These are phyloP conservation scores for Dendropsophus ebraccatus DNA, from an alignment of 2,113 vertebrate genomes.

Conservation along the genomic window DNA sequence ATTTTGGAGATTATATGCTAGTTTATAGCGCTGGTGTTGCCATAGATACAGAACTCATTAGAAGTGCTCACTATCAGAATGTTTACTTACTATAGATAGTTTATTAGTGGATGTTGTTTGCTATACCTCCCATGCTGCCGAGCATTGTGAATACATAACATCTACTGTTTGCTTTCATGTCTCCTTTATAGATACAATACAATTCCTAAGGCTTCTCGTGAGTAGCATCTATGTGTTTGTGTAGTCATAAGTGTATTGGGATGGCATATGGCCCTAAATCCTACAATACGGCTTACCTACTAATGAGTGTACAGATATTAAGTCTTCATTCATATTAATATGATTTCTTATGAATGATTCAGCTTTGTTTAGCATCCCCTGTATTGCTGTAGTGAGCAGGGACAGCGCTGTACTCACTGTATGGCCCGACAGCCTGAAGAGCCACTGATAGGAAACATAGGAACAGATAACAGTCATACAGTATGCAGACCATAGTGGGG, in stretches of 20 bases:
- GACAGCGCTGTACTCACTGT: too few relatives aligned
- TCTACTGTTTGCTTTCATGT: neutral
- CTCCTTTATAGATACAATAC: neutral
- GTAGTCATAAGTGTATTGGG: neutral
- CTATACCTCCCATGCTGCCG: neutral
- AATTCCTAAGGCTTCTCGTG: neutral
- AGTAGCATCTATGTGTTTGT: neutral
- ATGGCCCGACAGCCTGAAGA: too few relatives aligned
- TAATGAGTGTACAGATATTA: neutral
- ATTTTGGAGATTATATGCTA: neutral
- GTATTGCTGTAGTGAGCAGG: too few relatives aligned
- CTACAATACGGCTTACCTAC: neutral
- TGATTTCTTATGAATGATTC: neutral
- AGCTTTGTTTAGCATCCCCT: too few relatives aligned
- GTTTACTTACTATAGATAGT: neutral
- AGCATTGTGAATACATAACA: neutral
- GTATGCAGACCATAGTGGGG: too few relatives aligned
- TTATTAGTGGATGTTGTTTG: neutral
- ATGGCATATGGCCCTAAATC: neutral
- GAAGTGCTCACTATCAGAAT: constrained; percentile 2
- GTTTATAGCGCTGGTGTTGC: neutral
- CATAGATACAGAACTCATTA: constrained; percentile 8
- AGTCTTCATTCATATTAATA: neutral
- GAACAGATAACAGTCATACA: too few relatives aligned
- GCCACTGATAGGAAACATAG: too few relatives aligned